Conservation (phyloP, 2,113 vertebrate genomes). For the Aegotheles bennettii region DNA sequence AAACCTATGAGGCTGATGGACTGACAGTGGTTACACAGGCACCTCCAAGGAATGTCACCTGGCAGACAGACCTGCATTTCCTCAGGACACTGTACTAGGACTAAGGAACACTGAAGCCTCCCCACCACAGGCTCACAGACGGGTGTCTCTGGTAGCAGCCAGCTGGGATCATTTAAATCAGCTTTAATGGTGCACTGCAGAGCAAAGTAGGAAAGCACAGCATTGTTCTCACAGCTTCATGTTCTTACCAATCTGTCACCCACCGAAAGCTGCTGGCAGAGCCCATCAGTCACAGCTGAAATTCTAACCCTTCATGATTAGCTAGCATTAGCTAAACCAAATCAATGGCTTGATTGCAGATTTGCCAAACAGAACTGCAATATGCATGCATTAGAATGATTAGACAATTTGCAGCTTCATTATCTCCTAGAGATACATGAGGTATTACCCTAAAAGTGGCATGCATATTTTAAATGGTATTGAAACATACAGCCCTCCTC, state of each 20-base stretch:
- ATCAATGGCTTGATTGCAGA: constrained; percentile 25
- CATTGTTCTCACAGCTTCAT: neutral
- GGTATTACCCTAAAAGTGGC: neutral
- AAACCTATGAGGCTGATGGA: neutral
- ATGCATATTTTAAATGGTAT: neutral
- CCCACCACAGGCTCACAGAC: fast-evolving
- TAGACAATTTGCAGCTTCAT: constrained; percentile 30
- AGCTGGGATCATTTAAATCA: neutral
- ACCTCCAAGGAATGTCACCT: neutral
- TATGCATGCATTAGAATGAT: constrained; percentile 30
- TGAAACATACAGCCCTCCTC: neutral
- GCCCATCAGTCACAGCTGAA: neutral
- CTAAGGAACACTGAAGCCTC: neutral
- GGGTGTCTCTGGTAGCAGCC: neutral
- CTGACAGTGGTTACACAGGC: neutral
- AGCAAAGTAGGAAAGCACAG: neutral
- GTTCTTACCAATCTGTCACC: neutral
- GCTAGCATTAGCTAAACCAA: neutral
- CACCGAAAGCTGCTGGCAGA: neutral
- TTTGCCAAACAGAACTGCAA: constrained; percentile 23
- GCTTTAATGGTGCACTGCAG: neutral
- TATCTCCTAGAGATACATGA: neutral
- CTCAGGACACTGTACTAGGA: neutral
- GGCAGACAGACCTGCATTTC: neutral
- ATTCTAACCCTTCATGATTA: neutral